phyloP scores from a whole-genome alignment of 2,888 invertebrate species.

The Polylopha cassiicola region DNA sequence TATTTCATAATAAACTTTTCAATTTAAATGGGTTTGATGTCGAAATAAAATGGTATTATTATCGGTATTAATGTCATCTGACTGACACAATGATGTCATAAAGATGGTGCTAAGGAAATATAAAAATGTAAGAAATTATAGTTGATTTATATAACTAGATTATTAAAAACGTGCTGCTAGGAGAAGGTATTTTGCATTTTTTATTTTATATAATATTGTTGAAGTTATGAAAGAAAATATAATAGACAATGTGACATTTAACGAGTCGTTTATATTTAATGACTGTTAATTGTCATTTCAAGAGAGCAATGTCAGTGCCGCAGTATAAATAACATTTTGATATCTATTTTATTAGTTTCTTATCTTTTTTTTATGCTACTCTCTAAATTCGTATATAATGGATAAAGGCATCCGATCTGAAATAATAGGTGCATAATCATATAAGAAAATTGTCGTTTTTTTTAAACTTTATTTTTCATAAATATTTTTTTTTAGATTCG shows the following conservation, averaged over 20 bases:
- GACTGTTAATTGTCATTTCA: no score
- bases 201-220: no score
- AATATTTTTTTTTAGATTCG: conserved; percentile 47
- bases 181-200: no score
- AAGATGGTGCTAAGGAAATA: conserved; percentile 26
- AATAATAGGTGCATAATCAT: conserved; percentile 41
- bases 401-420: conserved; percentile 43
- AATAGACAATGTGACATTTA: no score
- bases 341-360: conserved; percentile 5
- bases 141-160: no score
- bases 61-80: conserved; percentile 17
- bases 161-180: no score
- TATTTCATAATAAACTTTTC: conserved; percentile 14
- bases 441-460: conserved; percentile 20
- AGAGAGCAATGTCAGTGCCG: no score
- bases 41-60: no score
- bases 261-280: no score
- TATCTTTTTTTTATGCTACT: conserved; percentile 27
- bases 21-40: not conserved
- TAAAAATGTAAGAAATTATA: not conserved
- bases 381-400: conserved; percentile 44
- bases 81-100: conserved; percentile 21
- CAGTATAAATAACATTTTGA: no score
- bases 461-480: conserved; percentile 16
- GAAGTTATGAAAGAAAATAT: no score